These are phyloP conservation scores for Eulemur coronatus DNA, from an alignment of 2,797 vertebrate species.

Conservation along the genomic window DNA sequence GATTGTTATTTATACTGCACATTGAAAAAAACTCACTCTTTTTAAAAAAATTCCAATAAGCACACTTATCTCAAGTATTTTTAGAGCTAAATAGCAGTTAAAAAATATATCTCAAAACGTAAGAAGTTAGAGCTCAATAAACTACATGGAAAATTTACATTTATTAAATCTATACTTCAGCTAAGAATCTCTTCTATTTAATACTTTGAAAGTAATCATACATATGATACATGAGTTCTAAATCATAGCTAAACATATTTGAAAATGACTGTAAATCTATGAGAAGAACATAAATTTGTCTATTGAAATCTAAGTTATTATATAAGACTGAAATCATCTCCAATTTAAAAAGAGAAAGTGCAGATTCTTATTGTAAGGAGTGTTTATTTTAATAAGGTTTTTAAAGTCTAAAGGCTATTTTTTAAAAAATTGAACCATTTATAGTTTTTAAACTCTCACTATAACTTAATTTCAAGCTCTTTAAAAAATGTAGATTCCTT, in stretches of 20 bases:
- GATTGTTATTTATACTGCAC: conserved; percentile 9
- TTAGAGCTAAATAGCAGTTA: neutral
- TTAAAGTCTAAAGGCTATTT: conserved; percentile 34
- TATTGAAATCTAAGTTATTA: neutral
- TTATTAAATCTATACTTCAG: conserved; percentile 2
- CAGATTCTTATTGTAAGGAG: conserved; percentile 10
- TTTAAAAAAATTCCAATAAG: conserved; percentile 17
- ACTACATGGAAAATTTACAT: conserved; percentile 16
- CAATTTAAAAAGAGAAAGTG: conserved; percentile 10
- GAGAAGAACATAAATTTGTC: conserved; percentile 21
- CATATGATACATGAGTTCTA: neutral
- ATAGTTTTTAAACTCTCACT: conserved; percentile 20
- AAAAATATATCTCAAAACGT: conserved; percentile 33
- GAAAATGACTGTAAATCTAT: conserved; percentile 30
- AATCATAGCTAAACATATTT: neutral
- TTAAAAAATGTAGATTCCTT: neutral
- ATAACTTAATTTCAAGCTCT: conserved; percentile 44
- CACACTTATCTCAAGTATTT: conserved; percentile 18
- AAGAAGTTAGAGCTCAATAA: conserved; percentile 16
- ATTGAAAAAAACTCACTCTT: neutral
- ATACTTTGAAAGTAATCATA: conserved; percentile 47
- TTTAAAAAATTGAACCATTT: conserved; percentile 17
- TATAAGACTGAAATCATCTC: conserved; percentile 11
- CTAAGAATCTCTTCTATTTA: neutral
- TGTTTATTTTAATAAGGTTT: conserved; percentile 24